Percentiles rank a stretch among this genome's conserved stretches.
These are phyloP conservation scores for Crepidodera aurea DNA, from an alignment of 2,888 invertebrate species.

Conservation along the genomic window DNA sequence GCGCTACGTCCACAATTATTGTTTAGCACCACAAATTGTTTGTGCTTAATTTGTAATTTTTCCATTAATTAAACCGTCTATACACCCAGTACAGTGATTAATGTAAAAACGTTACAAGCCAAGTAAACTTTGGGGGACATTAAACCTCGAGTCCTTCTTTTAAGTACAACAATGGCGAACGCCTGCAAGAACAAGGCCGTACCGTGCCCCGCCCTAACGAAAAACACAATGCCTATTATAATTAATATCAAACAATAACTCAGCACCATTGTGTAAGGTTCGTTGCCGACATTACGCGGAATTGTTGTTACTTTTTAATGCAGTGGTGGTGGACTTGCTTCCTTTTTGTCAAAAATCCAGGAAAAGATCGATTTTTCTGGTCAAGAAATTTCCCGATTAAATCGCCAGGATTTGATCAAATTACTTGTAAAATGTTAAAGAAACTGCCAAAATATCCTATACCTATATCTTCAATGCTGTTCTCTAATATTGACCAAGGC, in stretches of 20 bases:
- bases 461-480: too few species aligned
- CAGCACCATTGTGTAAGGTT: slow-evolving; percentile 9
- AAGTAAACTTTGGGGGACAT: not conserved
- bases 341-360: not conserved
- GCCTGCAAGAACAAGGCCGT: slow-evolving; percentile 20
- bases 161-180: slow-evolving; percentile 1
- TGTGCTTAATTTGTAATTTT: too few species aligned
- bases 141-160: not conserved
- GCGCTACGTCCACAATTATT: too few species aligned
- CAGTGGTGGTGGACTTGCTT: not conserved
- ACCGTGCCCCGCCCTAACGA: slow-evolving; percentile 16
- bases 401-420: too few species aligned
- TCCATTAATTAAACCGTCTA: too few species aligned
- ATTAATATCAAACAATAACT: slow-evolving; percentile 32
- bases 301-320: slow-evolving; percentile 22
- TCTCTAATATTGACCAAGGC: too few species aligned
- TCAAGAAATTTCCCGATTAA: too few species aligned
- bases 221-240: slow-evolving; percentile 33
- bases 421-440: too few species aligned
- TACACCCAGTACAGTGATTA: not conserved
- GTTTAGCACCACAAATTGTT: too few species aligned
- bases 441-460: too few species aligned
- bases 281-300: slow-evolving; percentile 14
- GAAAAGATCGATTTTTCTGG: not conserved
- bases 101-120: not conserved